phyloP scores from a whole-genome alignment of 2,888 invertebrate genomes.

The Maniola hyperantus region DNA sequence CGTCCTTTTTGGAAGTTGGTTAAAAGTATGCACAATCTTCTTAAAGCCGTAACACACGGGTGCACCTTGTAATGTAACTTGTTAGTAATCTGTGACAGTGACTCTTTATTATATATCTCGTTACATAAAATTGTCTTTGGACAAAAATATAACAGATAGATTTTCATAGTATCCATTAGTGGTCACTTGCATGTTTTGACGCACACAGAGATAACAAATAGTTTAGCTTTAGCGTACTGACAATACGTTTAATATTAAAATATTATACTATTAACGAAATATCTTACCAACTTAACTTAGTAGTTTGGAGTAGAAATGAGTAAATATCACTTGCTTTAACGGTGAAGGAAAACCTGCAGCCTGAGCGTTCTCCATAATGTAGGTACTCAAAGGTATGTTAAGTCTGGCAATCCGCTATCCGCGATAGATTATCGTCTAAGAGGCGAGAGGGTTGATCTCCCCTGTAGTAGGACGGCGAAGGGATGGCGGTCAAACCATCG shows the following conservation, averaged over 20 bases:
- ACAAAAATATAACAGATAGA: neutral
- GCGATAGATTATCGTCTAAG: too few relatives aligned
- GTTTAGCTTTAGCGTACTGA: neutral
- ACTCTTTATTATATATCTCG: neutral
- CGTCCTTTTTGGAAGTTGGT: too few relatives aligned
- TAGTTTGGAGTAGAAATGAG: too few relatives aligned
- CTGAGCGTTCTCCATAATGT: too few relatives aligned
- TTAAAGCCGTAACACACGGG: slow-evolving; percentile 3
- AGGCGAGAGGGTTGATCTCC: too few relatives aligned
- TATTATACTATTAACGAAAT: neutral
- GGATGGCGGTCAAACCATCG: too few relatives aligned
- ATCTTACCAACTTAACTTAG: too few relatives aligned
- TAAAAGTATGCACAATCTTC: neutral
- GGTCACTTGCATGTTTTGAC: slow-evolving; percentile 7
- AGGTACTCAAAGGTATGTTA: too few relatives aligned
- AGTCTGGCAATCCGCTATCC: too few relatives aligned
- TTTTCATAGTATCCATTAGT: slow-evolving; percentile 5
- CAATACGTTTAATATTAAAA: neutral
- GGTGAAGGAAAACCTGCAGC: too few relatives aligned
- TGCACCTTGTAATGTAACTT: neutral
- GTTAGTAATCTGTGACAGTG: neutral
- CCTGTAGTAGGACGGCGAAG: too few relatives aligned
- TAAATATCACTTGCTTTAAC: too few relatives aligned
- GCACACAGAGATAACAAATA: slow-evolving; percentile 7
- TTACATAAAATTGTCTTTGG: neutral